Evolutionary conservation across 2,888 invertebrate genomes (phyloP).

Genomic region (Pterostichus niger): DNA sequence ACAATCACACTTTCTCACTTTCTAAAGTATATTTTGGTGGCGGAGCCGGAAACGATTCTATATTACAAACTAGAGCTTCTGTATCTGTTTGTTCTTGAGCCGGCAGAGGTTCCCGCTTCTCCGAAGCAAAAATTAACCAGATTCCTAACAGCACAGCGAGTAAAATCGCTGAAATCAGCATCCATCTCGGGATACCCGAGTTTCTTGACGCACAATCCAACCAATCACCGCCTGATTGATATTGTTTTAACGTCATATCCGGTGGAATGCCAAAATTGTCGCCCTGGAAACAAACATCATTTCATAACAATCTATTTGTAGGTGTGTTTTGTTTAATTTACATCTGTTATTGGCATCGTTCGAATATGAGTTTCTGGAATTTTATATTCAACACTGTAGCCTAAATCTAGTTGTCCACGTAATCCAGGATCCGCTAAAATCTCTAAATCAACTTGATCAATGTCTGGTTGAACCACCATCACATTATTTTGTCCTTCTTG

Average conservation of each 20-base stretch:
- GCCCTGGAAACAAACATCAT: slow-evolving; percentile 12
- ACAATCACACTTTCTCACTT: slow-evolving; percentile 70
- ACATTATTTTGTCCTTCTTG: slow-evolving; percentile 69
- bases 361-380: slow-evolving; percentile 75
- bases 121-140: slow-evolving; percentile 77
- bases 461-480: slow-evolving; percentile 71
- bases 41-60: too few species aligned
- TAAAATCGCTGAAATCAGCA: slow-evolving; percentile 76
- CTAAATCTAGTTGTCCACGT: slow-evolving; percentile 73
- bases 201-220: slow-evolving; percentile 76
- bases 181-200: slow-evolving; percentile 78
- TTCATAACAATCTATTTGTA: not conserved
- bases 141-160: slow-evolving; percentile 77
- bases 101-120: slow-evolving; percentile 70
- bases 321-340: slow-evolving; percentile 19
- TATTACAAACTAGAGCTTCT: slow-evolving; percentile 11
- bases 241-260: slow-evolving; percentile 49
- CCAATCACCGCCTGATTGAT: slow-evolving; percentile 71
- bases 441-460: slow-evolving; percentile 73
- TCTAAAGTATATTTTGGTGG: slow-evolving; percentile 71
- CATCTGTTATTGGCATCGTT: slow-evolving; percentile 73
- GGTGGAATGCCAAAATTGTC: slow-evolving; percentile 45
- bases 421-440: slow-evolving; percentile 74
- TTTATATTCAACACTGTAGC: slow-evolving; percentile 73
- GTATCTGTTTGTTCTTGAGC: not conserved